phyloP scores from a whole-genome alignment of 2,888 invertebrate species.

The Theretra japonica region DNA sequence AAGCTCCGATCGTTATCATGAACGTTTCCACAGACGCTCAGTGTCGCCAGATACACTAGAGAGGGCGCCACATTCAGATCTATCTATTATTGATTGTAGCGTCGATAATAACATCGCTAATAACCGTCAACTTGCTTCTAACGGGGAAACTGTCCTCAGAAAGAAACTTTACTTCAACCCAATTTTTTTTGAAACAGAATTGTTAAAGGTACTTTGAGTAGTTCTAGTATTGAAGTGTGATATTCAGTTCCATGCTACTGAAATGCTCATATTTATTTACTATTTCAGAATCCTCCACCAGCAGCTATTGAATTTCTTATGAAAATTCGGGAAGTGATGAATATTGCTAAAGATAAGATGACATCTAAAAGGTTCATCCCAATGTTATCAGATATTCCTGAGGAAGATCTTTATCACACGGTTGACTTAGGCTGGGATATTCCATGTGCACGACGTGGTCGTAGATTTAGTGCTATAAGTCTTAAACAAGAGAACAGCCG shows the following conservation, averaged over 20 bases:
- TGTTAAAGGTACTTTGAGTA: slow-evolving; percentile 87
- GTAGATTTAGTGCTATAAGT: slow-evolving; percentile 84
- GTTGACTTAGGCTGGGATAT: slow-evolving; percentile 81
- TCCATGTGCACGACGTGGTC: slow-evolving; percentile 78
- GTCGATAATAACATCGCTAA: slow-evolving; percentile 58
- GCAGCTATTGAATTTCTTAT: slow-evolving; percentile 94
- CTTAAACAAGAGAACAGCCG: slow-evolving; percentile 86
- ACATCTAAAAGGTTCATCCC: slow-evolving; percentile 91
- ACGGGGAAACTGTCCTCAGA: slow-evolving; percentile 80
- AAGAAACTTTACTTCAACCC: slow-evolving; percentile 95
- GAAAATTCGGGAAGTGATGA: slow-evolving; percentile 95
- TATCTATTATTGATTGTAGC: slow-evolving; percentile 77
- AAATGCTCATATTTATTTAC: slow-evolving; percentile 20
- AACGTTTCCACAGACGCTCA: slow-evolving; percentile 69
- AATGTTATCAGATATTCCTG: slow-evolving; percentile 90
- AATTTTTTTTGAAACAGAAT: slow-evolving; percentile 94
- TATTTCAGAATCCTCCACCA: slow-evolving; percentile 92
- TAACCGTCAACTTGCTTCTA: slow-evolving; percentile 61
- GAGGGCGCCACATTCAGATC: slow-evolving; percentile 77
- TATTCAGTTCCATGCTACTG: neutral
- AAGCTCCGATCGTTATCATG: slow-evolving; percentile 62
- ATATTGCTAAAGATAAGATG: slow-evolving; percentile 95
- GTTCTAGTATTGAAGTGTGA: neutral
- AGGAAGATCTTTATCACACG: slow-evolving; percentile 86
- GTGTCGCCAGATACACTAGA: slow-evolving; percentile 76